These are phyloP conservation scores for Aspidiotus destructor DNA, from an alignment of 2,888 invertebrate species.

Conservation along the genomic window DNA sequence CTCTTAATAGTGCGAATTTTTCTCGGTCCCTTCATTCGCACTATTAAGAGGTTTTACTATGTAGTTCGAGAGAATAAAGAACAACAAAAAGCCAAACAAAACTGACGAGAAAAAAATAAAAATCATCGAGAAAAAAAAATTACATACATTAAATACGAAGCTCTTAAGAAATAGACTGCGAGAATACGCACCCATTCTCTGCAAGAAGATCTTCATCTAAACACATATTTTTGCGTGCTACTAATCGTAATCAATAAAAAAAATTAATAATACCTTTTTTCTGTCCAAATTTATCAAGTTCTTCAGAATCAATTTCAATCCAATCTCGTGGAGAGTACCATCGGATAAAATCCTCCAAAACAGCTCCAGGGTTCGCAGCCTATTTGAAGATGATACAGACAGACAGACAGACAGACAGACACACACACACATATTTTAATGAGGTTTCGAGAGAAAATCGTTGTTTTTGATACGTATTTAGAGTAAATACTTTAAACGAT, in stretches of 20 bases:
- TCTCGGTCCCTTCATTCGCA: too few species aligned
- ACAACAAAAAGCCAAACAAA: too few species aligned
- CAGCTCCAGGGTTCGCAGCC: slow-evolving; percentile 87
- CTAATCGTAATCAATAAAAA: too few species aligned
- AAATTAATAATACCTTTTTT: slow-evolving; percentile 42
- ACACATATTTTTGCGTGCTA: too few species aligned
- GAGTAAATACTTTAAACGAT: slow-evolving; percentile 72
- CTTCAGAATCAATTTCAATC: slow-evolving; percentile 50
- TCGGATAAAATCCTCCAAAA: slow-evolving; percentile 88
- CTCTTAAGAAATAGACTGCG: background rate
- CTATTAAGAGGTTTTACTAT: too few species aligned
- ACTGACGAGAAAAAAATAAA: background rate
- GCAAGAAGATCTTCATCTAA: too few species aligned
- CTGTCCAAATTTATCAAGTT: slow-evolving; percentile 50
- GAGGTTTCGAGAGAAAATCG: slow-evolving; percentile 26
- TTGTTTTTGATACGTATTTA: slow-evolving; percentile 3
- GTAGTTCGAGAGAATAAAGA: background rate
- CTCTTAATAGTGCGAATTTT: too few species aligned
- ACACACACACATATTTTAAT: too few species aligned
- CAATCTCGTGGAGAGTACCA: slow-evolving; percentile 98
- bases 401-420: too few species aligned
- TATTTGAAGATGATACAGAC: slow-evolving; percentile 38
- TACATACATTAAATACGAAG: background rate
- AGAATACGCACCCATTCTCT: background rate
- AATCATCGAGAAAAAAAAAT: background rate